These are phyloP conservation scores for Trissolcus japonicus DNA, from an alignment of 2,888 invertebrate species.

Conservation along the genomic window DNA sequence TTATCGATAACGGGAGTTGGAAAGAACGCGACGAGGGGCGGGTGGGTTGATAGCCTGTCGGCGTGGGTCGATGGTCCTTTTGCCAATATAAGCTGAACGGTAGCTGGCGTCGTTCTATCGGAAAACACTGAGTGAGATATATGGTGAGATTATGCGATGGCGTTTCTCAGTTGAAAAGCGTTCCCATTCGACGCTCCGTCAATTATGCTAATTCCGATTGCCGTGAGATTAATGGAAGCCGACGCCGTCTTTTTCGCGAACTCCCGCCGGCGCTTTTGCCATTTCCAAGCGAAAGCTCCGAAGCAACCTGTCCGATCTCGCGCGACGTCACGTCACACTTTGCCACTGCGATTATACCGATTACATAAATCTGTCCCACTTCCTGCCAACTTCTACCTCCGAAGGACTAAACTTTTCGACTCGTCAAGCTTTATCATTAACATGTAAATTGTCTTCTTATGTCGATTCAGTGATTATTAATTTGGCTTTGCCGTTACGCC, in stretches of 20 bases:
- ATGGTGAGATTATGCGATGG: constrained; percentile 73
- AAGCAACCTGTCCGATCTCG: constrained; percentile 53
- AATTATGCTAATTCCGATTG: constrained; percentile 76
- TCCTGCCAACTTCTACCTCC: constrained; percentile 26
- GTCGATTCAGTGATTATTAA: constrained; percentile 36
- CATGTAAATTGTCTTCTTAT: constrained; percentile 54
- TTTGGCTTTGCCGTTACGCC: background rate
- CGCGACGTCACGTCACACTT: constrained; percentile 50
- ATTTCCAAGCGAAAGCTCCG: constrained; percentile 48
- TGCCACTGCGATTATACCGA: constrained; percentile 48
- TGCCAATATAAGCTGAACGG: constrained; percentile 62
- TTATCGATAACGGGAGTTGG: constrained; percentile 38
- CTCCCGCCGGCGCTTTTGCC: constrained; percentile 44
- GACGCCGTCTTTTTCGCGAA: constrained; percentile 64
- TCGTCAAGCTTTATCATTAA: constrained; percentile 43
- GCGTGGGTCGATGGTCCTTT: constrained; percentile 62
- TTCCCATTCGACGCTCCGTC: constrained; percentile 74
- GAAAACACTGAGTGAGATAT: constrained; percentile 74
- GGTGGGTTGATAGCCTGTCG: constrained; percentile 43
- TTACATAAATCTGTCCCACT: constrained; percentile 55
- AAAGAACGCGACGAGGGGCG: constrained; percentile 20
- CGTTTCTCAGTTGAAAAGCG: constrained; percentile 72
- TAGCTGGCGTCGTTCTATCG: constrained; percentile 66
- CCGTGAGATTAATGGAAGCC: constrained; percentile 75
- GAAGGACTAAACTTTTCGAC: constrained; percentile 41